Evolutionary conservation across 2,113 vertebrate species (phyloP).

Genomic region (Pseudorhombus dupliciocellatus): DNA sequence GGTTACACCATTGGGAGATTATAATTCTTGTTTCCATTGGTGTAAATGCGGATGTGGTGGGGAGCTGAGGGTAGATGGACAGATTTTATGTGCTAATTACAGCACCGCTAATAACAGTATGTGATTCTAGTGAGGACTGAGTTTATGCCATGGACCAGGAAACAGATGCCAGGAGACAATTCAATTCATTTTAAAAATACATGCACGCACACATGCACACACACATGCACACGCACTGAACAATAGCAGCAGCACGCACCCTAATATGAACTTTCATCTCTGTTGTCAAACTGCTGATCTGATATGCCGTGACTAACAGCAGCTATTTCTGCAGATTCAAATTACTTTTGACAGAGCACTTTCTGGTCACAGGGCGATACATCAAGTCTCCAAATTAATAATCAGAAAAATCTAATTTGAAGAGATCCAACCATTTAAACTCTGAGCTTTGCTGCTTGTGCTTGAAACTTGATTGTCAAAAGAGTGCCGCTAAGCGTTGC

Average conservation of each 20-base stretch:
- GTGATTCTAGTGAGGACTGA: slow-evolving; percentile 42
- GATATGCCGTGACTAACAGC: neutral
- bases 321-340: neutral
- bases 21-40: slow-evolving; percentile 47
- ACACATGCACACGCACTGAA: neutral
- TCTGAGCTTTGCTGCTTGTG: neutral
- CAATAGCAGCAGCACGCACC: neutral
- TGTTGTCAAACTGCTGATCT: slow-evolving; percentile 1
- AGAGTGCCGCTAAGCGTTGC: neutral
- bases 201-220: neutral
- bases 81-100: slow-evolving; percentile 68
- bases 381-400: neutral
- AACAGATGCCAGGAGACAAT: too few species aligned
- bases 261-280: neutral
- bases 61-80: slow-evolving; percentile 20
- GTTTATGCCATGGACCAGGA: slow-evolving; percentile 28
- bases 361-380: neutral
- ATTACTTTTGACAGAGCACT: neutral
- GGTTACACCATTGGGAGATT: slow-evolving; percentile 58
- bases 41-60: slow-evolving; percentile 19
- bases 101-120: slow-evolving; percentile 65
- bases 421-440: neutral
- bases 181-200: too few species aligned
- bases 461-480: neutral
- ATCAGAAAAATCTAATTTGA: neutral